Evolutionary conservation across 2,797 vertebrate genomes (phyloP), one percentile per base, ranked within the genome.

Genomic region (Coreius guichenoti): DNA sequence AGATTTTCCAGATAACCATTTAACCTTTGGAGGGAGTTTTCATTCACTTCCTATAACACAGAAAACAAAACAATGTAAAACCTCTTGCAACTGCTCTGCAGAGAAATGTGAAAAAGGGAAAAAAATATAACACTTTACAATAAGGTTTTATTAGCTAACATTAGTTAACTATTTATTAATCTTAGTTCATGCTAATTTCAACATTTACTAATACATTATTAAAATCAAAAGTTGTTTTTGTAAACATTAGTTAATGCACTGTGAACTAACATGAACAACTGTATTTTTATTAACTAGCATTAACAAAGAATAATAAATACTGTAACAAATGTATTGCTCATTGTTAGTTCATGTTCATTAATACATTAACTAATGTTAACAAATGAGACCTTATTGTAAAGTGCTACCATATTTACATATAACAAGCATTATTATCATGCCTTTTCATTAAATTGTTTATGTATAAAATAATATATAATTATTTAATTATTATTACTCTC

Each of bases 11-110:
- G 94, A 89, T 98, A 99, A 56, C 96, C 97, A 91, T 97, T 99
- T 87, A 99, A 93, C 87, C 95, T 96, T 94, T 99, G 98, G 61
- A 99, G 93, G 29, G 98, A 99, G 92, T 98, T 98, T 94, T 99
- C 98, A 94, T 99, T 99, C 89, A 99, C 95, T 91, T 97, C 97
- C 98, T 99, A 91, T 73, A 76, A 86, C 80, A 87, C 82, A 74
- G 33, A 79, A 72, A 76, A 61, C 17, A 31, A 70, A 69, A 80
- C 33, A 33, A 70, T 17, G 21, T 23, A 19, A 61, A 72, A 76
- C 39, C 73, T 4, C 13, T n/a, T 45, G 23, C 6, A 51, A 12
- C 26, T 17, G 26, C 11, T 69, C 26, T 12, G 14, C n/a, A 73
- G 36, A 47, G 12, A 31, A 19, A 39, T 63, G 39, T 61, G 68